Evolutionary conservation across 2,888 invertebrate genomes (phyloP), one percentile per base, ranked within the genome.

Genomic region (Polydrusus pterygomalis): DNA sequence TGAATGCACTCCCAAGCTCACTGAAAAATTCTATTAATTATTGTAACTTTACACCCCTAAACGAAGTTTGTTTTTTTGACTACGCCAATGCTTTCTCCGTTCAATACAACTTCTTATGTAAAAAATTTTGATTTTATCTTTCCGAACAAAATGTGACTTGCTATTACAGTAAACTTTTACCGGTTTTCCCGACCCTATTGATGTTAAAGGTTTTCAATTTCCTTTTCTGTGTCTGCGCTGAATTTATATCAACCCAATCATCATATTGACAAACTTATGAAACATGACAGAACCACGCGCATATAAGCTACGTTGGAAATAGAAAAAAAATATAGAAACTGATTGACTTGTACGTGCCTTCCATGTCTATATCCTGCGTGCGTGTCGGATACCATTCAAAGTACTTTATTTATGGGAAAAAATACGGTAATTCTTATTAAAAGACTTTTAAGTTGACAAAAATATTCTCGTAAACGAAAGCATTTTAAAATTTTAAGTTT

Each of bases 201-300:
- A 54, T 30, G 58, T 38, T 38, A 60, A 60, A 38, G 38, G 38
- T 60, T 38, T 60, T 60, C 58, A 60, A 60, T 60, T 60, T 60
- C 38, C 30, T 60, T 38, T 30, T 60, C 34, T 38, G 38, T 60
- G 58, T 69, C 43, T 43, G 58, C 30, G n/a, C 38, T 45, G 68
- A 58, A 69, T 69, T 69, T 69, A 56, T 69, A 69, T 58, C 20
- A 58, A 45, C 34, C 45, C 58, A 69, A 69, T 69, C 68, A 69
- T 56, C 56, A 58, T 38, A 43, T 58, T 69, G 56, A 56, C 68
- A 69, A 58, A 69, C 56, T 69, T 69, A 69, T 69, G 58, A 69
- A 58, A 58, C 68, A 69, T 15, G 68, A 58, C 68, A 69, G 54
- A 56, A 56, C 58, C 56, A 58, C 68, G 38, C 58, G 68, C 68